Conservation (phyloP, 2,888 invertebrate genomes). For the Synergus gifuensis region DNA sequence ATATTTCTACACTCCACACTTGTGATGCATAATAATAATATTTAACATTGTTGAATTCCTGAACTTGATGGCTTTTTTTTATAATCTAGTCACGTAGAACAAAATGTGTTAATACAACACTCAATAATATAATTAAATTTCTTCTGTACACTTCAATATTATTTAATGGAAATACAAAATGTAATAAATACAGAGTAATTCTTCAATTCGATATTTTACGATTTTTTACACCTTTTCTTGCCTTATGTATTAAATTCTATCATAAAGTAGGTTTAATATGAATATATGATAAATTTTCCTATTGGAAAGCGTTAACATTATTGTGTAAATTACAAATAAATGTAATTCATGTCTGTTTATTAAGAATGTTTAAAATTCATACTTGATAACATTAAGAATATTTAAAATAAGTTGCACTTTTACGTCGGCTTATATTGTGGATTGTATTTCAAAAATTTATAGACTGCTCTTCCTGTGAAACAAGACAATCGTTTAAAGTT, state of each 20-base stretch:
- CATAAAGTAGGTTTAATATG: no score
- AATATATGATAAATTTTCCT: no score
- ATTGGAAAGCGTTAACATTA: no score
- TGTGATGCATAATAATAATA: conserved; percentile 58
- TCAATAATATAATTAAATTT: conserved; percentile 69
- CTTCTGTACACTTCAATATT: conserved; percentile 61
- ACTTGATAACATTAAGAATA: no score
- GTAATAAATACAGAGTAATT: conserved; percentile 19
- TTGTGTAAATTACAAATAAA: no score
- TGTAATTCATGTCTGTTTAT: no score
- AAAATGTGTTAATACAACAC: conserved; percentile 66
- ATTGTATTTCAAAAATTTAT: not conserved
- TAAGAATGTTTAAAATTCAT: no score
- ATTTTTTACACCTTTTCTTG: not conserved
- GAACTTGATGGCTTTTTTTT: conserved; percentile 70
- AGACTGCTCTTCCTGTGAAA: not conserved
- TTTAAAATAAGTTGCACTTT: no score
- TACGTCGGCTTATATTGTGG: not conserved
- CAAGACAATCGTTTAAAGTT: not conserved
- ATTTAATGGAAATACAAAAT: conserved; percentile 35
- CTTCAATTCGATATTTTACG: not conserved
- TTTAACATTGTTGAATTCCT: conserved; percentile 67
- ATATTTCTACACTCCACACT: conserved; percentile 62
- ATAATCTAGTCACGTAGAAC: conserved; percentile 76
- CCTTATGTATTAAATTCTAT: not conserved